These are phyloP conservation scores for Drosophila varians DNA, from an alignment of 1,140 invertebrate genomes.

Conservation along the genomic window DNA sequence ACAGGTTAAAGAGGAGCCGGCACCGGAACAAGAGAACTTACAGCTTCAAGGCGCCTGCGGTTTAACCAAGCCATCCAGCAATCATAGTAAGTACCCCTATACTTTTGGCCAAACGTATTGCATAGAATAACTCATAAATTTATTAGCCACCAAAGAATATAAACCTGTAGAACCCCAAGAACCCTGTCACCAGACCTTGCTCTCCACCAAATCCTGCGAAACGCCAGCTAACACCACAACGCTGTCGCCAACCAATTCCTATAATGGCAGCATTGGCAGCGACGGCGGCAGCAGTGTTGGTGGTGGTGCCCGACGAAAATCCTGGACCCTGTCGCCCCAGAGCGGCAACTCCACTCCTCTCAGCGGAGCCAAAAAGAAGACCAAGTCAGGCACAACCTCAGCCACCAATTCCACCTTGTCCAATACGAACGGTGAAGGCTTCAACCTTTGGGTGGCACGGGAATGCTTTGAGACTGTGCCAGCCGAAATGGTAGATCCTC, in stretches of 20 bases:
- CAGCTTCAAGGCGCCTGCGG: conserved; percentile 10
- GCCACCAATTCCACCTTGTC: conserved; percentile 1
- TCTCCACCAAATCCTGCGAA: conserved; percentile 74
- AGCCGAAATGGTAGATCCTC: conserved; percentile 70
- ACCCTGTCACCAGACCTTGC: conserved; percentile 61
- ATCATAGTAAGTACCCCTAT: conserved; percentile 19
- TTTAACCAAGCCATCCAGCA: background rate
- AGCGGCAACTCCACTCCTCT: conserved; percentile 60
- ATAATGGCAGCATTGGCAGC: conserved; percentile 76
- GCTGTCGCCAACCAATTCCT: conserved; percentile 75
- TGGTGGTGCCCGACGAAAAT: conserved; percentile 75
- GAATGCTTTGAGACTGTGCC: conserved; percentile 81
- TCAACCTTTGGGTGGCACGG: conserved; percentile 79
- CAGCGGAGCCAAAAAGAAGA: conserved; percentile 65
- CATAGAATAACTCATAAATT: background rate
- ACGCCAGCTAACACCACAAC: conserved; percentile 49
- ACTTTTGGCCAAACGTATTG: background rate
- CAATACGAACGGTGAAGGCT: conserved; percentile 56
- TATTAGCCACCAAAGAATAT: conserved; percentile 1
- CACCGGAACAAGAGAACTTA: background rate
- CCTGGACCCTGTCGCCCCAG: conserved; percentile 76
- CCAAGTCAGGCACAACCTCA: conserved; percentile 9
- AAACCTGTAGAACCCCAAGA: background rate
- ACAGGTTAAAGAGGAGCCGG: background rate
- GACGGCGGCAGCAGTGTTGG: conserved; percentile 65